Evolutionary conservation across 2,113 vertebrate species (phyloP), one percentile per base, ranked within the genome.

Genomic region (Physeter macrocephalus): DNA sequence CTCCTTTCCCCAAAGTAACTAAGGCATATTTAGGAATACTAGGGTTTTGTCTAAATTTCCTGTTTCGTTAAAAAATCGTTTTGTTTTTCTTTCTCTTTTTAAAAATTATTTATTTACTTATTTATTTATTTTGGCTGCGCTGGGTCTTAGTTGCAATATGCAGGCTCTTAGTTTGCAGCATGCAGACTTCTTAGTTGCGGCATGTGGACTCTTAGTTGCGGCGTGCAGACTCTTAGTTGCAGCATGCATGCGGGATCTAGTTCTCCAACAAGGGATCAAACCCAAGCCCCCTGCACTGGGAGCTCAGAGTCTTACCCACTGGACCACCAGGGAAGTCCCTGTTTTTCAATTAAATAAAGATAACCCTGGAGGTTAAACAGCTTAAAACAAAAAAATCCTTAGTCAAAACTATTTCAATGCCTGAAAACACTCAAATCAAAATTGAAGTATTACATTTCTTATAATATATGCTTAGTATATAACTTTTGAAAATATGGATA

Each of bases 1-100:
- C 7, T 84, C 36, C 52, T 90, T 85, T 90, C 41, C 21, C 34
- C 57, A 67, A 41, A 75, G 82, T 67, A 82, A 75, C 27, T 27
- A 94, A 67, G 49, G 11, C 43, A 39, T 91, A 94, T 52, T 49
- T 86, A 86, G 14, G 66, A 91, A 80, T 85, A 43, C 27, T 90
- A 66, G 43, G 6, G 5, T 90, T 96, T 96, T 81, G 74, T 81
- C 27, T 74, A 23, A 93, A 88, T 88, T 93, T 93, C 66, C 84
- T 78, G 5, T 88, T 91, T 91, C 39, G 27, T 83, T 93, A 74
- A 84, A 92, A 78, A 62, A 81, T 86, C 9, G 5, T 61, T 96
- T 88, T 52, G 52, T 52, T 18, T 52, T 52, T 52, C 52, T 52
- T 52, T 52, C 49, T 52, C 49, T 52, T 52, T 52, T 52, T 52